Percentiles rank a stretch among this genome's conserved stretches.
These are phyloP conservation scores for Spodoptera littoralis DNA, from an alignment of 2,888 invertebrate species.

Conservation along the genomic window DNA sequence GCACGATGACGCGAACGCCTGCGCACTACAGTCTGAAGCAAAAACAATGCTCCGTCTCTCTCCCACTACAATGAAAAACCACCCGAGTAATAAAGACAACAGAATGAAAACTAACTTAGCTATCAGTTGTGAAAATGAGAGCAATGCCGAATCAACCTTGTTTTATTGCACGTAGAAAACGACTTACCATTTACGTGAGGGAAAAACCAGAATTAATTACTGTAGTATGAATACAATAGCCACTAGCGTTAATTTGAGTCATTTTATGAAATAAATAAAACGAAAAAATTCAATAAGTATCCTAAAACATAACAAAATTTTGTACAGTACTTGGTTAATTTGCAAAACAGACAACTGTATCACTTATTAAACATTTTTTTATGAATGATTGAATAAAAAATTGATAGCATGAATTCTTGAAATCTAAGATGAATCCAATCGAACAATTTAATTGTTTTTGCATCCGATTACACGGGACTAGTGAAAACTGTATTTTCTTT, in stretches of 20 bases:
- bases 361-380: too few relatives aligned
- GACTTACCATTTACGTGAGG: conserved; percentile 13
- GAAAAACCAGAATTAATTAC: conserved; percentile 28
- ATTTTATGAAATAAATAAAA: too few relatives aligned
- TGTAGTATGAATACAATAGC: not conserved
- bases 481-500: too few relatives aligned
- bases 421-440: too few relatives aligned
- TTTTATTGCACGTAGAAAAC: conserved; percentile 33
- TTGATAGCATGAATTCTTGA: too few relatives aligned
- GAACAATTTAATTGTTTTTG: too few relatives aligned
- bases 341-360: too few relatives aligned
- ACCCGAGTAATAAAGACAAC: conserved; percentile 56
- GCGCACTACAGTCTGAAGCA: conserved; percentile 58
- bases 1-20: conserved; percentile 65
- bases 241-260: not conserved
- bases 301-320: not conserved
- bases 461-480: too few relatives aligned
- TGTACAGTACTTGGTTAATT: not conserved
- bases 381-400: too few relatives aligned
- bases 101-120: conserved; percentile 24
- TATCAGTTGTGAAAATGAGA: conserved; percentile 68
- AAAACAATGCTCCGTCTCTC: conserved; percentile 36
- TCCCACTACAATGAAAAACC: conserved; percentile 29
- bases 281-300: too few relatives aligned
- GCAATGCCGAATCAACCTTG: conserved; percentile 63